Conservation (phyloP, 2,797 vertebrate genomes). For the Bradypodion pumilum region DNA sequence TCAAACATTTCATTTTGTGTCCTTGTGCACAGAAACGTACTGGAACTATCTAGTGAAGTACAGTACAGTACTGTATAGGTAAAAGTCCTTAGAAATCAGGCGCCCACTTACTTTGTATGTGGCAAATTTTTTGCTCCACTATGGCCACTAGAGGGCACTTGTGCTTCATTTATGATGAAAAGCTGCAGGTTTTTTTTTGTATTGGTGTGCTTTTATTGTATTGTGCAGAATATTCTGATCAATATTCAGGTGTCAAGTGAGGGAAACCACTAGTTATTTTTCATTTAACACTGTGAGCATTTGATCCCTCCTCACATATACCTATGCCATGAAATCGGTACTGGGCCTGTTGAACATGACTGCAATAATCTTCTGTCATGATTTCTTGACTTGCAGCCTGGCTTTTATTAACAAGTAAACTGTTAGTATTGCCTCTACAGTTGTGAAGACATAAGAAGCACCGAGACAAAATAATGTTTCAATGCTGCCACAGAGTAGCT, state of each 20-base stretch:
- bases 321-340: not conserved
- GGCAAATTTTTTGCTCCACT: not conserved
- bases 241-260: not conserved
- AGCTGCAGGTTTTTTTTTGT: not conserved
- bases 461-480: not conserved
- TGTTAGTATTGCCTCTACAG: not conserved
- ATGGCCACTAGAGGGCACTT: conserved; percentile 66
- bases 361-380: not conserved
- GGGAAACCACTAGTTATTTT: not conserved
- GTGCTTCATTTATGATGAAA: conserved; percentile 30
- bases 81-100: not conserved
- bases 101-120: not conserved
- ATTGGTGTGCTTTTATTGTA: too few species aligned
- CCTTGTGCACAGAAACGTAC: not conserved
- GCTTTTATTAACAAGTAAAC: not conserved
- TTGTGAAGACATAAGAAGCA: not conserved
- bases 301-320: not conserved
- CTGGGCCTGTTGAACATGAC: not conserved
- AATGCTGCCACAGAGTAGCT: not conserved
- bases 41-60: not conserved
- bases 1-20: not conserved
- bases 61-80: too few species aligned
- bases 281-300: not conserved
- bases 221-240: not conserved
- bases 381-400: not conserved